phyloP scores from a whole-genome alignment of 92 coral and sea anemone species.

The Palythoa heliodiscus region DNA sequence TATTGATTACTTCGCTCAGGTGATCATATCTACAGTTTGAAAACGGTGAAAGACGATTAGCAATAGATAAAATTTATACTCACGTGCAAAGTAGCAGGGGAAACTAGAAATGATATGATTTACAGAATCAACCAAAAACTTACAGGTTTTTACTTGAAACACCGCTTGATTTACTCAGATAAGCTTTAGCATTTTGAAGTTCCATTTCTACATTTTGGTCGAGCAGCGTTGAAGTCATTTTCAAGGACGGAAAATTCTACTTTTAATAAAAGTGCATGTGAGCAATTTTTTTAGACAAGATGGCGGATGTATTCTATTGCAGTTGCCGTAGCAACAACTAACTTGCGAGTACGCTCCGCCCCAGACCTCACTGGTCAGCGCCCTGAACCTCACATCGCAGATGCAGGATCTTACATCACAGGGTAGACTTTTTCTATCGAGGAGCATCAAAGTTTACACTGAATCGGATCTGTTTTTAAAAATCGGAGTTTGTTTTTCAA shows the following conservation, averaged over 20 bases:
- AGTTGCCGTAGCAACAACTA: slow-evolving; percentile 22
- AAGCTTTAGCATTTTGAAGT: slow-evolving; percentile 75
- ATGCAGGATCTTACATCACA: no score
- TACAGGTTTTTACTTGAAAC: slow-evolving; percentile 87
- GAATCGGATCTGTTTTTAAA: no score
- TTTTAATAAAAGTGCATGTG: background rate
- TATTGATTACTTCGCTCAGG: slow-evolving; percentile 81
- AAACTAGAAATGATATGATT: background rate
- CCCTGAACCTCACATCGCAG: no score
- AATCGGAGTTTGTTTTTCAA: no score
- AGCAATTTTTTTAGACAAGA: background rate
- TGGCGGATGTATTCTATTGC: slow-evolving; percentile 30
- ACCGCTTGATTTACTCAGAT: slow-evolving; percentile 70
- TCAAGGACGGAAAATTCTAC: background rate
- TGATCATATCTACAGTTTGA: slow-evolving; percentile 80
- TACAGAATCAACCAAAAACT: slow-evolving; percentile 32
- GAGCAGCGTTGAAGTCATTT: slow-evolving; percentile 7
- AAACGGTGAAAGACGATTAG: background rate
- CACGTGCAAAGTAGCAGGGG: background rate
- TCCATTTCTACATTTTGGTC: slow-evolving; percentile 68
- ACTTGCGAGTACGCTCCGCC: background rate
- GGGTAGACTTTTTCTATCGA: no score
- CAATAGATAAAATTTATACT: background rate
- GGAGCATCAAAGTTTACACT: no score
- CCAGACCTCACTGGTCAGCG: background rate